phyloP scores from a whole-genome alignment of 2,797 vertebrate genomes.

The Myotis findleyi region DNA sequence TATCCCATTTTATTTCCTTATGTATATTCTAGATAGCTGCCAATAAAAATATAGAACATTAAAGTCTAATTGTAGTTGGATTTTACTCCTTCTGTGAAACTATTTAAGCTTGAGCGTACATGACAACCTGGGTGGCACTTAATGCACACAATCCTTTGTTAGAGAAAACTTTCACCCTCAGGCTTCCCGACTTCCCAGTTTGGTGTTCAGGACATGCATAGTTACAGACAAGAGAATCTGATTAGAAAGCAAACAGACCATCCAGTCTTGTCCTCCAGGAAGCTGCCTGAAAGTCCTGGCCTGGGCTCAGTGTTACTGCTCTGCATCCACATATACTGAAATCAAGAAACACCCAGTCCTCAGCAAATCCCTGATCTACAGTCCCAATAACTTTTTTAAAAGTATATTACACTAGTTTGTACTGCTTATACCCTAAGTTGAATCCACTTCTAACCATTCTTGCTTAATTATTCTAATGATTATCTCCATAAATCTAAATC shows the following conservation, averaged over 20 bases:
- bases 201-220: background rate
- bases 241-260: background rate
- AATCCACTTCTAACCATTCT: background rate
- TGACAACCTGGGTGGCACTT: background rate
- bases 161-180: background rate
- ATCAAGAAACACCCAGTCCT: background rate
- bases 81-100: conserved; percentile 3
- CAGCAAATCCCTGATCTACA: background rate
- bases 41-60: conserved; percentile 25
- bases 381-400: background rate
- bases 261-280: background rate
- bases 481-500: background rate
- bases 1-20: conserved; percentile 44
- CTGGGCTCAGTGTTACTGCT: background rate
- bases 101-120: conserved; percentile 26
- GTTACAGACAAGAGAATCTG: background rate
- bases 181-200: background rate
- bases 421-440: background rate
- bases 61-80: background rate
- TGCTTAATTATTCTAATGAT: background rate
- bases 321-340: background rate
- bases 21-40: background rate
- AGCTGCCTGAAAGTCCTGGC: background rate
- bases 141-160: background rate
- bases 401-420: background rate